Conservation (phyloP, 92 coral and sea anemone genomes). For the Isaurus tuberculatus region DNA sequence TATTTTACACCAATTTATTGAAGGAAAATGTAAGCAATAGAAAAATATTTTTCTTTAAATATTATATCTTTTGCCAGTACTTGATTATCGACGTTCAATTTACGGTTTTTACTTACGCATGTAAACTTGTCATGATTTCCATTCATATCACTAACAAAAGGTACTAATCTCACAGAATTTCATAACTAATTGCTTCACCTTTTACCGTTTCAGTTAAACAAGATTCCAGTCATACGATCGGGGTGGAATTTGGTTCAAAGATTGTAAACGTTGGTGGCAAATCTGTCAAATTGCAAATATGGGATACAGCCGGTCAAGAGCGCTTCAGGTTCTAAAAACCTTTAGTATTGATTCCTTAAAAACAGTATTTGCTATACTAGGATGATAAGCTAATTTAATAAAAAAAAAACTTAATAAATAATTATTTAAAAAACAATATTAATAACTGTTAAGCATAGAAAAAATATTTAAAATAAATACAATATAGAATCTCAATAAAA, state of each 20-base stretch:
- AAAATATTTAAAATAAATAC: too few species aligned
- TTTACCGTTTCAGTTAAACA: constrained; percentile 79
- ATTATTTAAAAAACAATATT: too few species aligned
- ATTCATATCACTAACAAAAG: not conserved
- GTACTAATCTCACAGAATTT: not conserved
- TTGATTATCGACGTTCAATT: too few species aligned
- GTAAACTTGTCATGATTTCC: not conserved
- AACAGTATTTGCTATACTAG: too few species aligned
- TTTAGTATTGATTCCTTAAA: too few species aligned
- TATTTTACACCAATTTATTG: constrained; percentile 97
- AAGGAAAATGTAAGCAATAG: constrained; percentile 94
- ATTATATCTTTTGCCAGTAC: not conserved
- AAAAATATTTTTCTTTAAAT: not conserved
- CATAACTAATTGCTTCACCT: not conserved
- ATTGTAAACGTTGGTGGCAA: constrained; percentile 96
- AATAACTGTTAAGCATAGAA: too few species aligned
- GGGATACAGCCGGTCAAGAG: constrained; percentile 99
- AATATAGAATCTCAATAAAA: too few species aligned
- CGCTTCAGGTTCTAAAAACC: constrained; percentile 74
- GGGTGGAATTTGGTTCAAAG: constrained; percentile 99
- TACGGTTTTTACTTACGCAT: not conserved
- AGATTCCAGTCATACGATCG: constrained; percentile 99
- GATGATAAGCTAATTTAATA: too few species aligned
- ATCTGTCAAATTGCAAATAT: constrained; percentile 95
- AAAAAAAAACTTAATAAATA: too few species aligned